Percentiles rank a stretch among this genome's conserved stretches.
Conservation (phyloP, 2,113 vertebrate genomes). For the Oreochromis spilurus region DNA sequence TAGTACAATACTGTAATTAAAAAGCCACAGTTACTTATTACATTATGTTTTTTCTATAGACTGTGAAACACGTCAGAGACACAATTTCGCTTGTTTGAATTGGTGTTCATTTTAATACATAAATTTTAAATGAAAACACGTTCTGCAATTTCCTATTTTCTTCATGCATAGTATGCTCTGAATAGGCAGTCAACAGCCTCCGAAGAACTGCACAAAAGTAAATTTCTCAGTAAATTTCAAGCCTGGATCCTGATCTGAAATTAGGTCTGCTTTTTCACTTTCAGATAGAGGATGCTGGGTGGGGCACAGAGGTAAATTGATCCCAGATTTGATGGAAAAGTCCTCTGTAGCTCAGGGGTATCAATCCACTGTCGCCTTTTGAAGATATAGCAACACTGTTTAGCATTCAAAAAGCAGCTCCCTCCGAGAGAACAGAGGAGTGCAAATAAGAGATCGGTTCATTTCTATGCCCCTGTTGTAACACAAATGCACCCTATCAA, state of each 20-base stretch:
- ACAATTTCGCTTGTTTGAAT: not conserved
- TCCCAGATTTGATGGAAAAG: slow-evolving; percentile 55
- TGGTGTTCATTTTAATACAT: not conserved
- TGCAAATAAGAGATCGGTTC: slow-evolving; percentile 55
- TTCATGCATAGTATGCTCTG: not conserved
- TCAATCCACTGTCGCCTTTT: slow-evolving; percentile 52
- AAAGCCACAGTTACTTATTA: not conserved
- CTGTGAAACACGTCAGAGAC: not conserved
- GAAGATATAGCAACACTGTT: slow-evolving; percentile 46
- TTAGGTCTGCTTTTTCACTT: not conserved
- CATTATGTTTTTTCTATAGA: not conserved
- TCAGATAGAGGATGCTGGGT: slow-evolving; percentile 3
- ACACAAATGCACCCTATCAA: slow-evolving; percentile 43
- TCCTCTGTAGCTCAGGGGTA: slow-evolving; percentile 42
- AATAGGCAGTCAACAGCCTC: not conserved
- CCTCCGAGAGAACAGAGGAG: slow-evolving; percentile 30
- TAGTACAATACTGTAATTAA: not conserved
- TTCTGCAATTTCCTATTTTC: not conserved
- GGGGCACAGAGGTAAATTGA: slow-evolving; percentile 39
- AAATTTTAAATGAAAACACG: not conserved
- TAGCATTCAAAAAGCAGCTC: slow-evolving; percentile 59
- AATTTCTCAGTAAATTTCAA: not conserved
- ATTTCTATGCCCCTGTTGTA: slow-evolving; percentile 58
- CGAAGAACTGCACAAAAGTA: not conserved
- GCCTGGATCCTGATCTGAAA: slow-evolving; percentile 2